These are phyloP conservation scores for Apamea anceps DNA, from an alignment of 2,888 invertebrate species.

Conservation along the genomic window DNA sequence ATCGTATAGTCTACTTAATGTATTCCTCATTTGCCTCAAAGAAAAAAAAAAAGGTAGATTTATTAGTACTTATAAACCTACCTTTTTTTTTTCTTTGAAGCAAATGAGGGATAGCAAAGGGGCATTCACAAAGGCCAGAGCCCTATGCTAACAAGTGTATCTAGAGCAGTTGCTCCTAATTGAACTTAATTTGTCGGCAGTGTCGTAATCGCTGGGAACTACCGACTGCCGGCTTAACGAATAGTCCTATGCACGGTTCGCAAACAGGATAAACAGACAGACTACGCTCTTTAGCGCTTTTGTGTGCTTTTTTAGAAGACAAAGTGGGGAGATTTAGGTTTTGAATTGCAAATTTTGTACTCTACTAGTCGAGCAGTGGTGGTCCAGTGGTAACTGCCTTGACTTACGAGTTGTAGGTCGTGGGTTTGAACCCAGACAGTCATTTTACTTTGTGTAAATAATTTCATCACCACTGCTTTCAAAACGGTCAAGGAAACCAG, in stretches of 20 bases:
- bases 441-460: not conserved
- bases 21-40: not conserved
- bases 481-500: not conserved
- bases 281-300: conserved; percentile 2
- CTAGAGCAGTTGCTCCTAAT: conserved; percentile 67
- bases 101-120: too few relatives aligned
- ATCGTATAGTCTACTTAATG: not conserved
- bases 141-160: conserved; percentile 48
- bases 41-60: not conserved
- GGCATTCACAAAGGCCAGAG: conserved; percentile 26
- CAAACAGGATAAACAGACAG: conserved; percentile 20
- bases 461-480: not conserved
- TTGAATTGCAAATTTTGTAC: conserved; percentile 6
- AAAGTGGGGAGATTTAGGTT: conserved; percentile 12
- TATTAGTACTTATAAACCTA: conserved; percentile 15
- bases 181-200: conserved; percentile 63
- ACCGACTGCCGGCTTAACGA: conserved; percentile 27
- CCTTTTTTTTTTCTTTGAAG: too few relatives aligned
- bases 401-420: not conserved
- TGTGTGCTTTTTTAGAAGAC: not conserved
- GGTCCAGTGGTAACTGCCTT: too few relatives aligned
- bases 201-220: conserved; percentile 41
- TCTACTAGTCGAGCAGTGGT: not conserved
- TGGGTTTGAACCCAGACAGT: not conserved
- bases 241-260: conserved; percentile 22